These are phyloP conservation scores for Tolypeutes matacus DNA, from an alignment of 2,797 vertebrate genomes.

Conservation along the genomic window DNA sequence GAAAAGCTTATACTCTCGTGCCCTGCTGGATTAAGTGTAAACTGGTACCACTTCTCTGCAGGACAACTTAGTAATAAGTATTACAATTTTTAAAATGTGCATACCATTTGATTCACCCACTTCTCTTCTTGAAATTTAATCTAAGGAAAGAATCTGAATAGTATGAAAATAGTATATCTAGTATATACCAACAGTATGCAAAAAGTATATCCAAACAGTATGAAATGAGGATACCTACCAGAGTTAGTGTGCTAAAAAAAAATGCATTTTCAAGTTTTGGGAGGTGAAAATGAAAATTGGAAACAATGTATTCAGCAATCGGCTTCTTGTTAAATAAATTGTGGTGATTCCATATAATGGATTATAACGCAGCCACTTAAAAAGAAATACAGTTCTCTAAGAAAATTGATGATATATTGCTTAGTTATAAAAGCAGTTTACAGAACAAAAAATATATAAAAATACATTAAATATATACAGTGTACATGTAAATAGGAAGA, in stretches of 20 bases:
- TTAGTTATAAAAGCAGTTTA: slow-evolving; percentile 39
- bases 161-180: background rate
- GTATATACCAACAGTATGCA: no score
- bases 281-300: slow-evolving; percentile 50
- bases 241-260: background rate
- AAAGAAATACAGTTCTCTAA: background rate
- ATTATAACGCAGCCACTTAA: background rate
- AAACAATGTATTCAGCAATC: background rate
- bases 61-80: slow-evolving; percentile 1
- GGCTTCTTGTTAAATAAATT: slow-evolving; percentile 12
- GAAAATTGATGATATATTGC: background rate
- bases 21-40: background rate
- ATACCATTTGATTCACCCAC: background rate
- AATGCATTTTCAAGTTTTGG: background rate
- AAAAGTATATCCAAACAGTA: no score
- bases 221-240: background rate
- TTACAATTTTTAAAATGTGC: background rate
- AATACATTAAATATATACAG: background rate
- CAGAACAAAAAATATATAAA: background rate
- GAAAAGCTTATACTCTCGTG: background rate
- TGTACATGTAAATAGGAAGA: background rate
- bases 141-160: background rate
- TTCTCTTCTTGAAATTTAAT: slow-evolving; percentile 49
- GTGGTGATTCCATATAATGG: background rate
- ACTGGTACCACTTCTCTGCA: background rate